Evolutionary conservation across 2,888 invertebrate species (phyloP), one percentile per base, ranked within the genome.

Genomic region (Margaritifera margaritifera): DNA sequence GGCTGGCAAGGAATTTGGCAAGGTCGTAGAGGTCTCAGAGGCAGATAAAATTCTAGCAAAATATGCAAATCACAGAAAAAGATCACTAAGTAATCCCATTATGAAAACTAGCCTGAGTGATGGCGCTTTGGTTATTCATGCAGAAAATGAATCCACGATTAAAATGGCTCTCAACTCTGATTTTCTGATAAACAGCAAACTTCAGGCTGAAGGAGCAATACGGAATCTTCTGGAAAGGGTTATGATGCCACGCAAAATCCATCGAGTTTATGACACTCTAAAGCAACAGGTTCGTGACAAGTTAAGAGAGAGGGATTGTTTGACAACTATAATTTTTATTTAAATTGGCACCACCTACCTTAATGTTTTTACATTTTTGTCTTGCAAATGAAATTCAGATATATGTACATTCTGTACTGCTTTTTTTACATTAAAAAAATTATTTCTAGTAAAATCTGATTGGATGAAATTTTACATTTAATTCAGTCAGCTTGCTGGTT

Each of bases 71-170:
- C 69, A 19, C 70, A 70, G 50, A 64, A 24, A 68, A 27, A 42
- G 42, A 42, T 61, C 63, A 20, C 67, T 83, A 8, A 69, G 74
- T 25, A 83, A 83, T 67, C 79, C 84, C 4, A 75, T 71, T 62
- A 79, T 85, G 81, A 82, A 84, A 68, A 79, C 76, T 19, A 86
- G 84, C 6, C 75, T 80, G 62, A 87, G 85, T 76, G 86, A 86
- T 62, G 80, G 80, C 11, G 79, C 83, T 15, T 68, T 81, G n/a
- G 62, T 63, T 24, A 52, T 27, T 8, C 64, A 24, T 54, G 24
- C 55, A 19, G 64, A 66, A 15, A 69, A 73, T 18, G 24, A 50
- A 19, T 69, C 74, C n/a, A 57, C 74, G 51, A 24, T 55, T 50
- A 65, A 80, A 60, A 66, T 77, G 53, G 62, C 74, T 60, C 74